Evolutionary conservation across 2,797 vertebrate genomes (phyloP), one percentile per base, ranked within the genome.

Genomic region (Leptoclinus maculatus): DNA sequence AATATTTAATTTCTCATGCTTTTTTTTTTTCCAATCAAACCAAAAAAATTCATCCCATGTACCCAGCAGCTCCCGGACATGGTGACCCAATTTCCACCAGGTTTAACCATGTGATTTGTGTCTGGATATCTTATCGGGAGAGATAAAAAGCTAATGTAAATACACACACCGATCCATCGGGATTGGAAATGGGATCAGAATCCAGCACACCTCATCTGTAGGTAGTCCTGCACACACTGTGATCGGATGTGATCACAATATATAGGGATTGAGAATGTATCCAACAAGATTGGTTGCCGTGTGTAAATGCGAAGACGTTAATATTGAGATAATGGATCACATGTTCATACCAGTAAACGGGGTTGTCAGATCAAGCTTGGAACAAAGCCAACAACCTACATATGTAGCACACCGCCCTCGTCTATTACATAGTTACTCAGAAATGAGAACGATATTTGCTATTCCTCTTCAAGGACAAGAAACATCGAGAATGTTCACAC

Each of bases 51-150:
- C 25, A 32, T 56, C 17, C 0, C 7, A 1, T 66, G 21, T 49
- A 16, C 45, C 58, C 25, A n/a, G 63, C 14, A 54, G n/a, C 45
- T 57, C 51, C 7, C 39, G 64, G 80, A 64, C 71, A 57, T 1
- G 34, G 13, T 67, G 56, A 84, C 69, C 79, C 41, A 60, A 23
- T 74, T 83, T 83, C 67, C 71, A 56, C 39, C 71, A 51, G 41
- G 27, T 68, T 62, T 49, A 56, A 39, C n/a, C 21, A 10, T 39
- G 38, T 12, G 29, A 79, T 71, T 64, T 69, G 51, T 62, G 62
- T 68, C 45, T 53, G 58, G 49, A 38, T 36, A 10, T 74, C 45
- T 68, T 76, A 82, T 82, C 77, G 1, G 19, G 0, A 32, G 23
- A 41, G 39, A 13, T n/a, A 49, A 39, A 60, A 32, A n/a, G 38